Percentiles rank a stretch among this genome's conserved stretches.
Conservation (phyloP, 2,888 invertebrate species). For the Gastracanthus pulcherrimus region DNA sequence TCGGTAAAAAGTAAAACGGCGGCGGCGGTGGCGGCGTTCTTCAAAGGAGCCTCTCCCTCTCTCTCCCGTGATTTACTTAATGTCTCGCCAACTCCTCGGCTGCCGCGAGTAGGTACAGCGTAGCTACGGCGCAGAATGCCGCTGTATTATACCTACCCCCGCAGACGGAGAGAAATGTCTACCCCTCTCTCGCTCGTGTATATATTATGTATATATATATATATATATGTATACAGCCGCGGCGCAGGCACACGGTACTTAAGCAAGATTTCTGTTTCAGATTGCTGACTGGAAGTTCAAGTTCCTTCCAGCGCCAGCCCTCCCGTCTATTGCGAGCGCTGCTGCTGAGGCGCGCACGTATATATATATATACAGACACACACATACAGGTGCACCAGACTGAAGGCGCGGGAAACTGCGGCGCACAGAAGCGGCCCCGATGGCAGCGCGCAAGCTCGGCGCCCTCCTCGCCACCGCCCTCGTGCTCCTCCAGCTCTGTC, state of each 20-base stretch:
- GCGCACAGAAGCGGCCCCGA: conserved; percentile 62
- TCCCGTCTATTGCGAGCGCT: neutral
- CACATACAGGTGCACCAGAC: neutral
- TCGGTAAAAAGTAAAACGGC: neutral
- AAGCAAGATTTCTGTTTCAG: conserved; percentile 66
- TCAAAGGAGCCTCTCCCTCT: neutral
- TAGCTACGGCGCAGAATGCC: neutral
- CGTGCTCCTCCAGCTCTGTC: conserved; percentile 71
- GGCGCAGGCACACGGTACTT: conserved; percentile 55
- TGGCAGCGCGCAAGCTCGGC: conserved; percentile 74
- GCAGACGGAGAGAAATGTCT: neutral
- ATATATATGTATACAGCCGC: neutral
- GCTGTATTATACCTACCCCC: too few relatives aligned
- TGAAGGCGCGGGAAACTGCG: neutral
- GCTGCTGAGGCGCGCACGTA: neutral
- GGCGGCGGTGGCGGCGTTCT: too few relatives aligned
- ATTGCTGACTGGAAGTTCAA: conserved; percentile 60
- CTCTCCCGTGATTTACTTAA: conserved; percentile 40
- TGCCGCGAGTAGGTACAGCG: neutral
- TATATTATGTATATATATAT: neutral
- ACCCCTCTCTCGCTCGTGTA: too few relatives aligned
- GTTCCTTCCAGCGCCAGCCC: too few relatives aligned
- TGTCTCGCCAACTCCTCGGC: conserved; percentile 23
- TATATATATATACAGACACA: neutral
- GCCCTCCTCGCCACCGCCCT: conserved; percentile 68